Conservation (phyloP, 2,888 invertebrate genomes). For the Philonicus albiceps region DNA sequence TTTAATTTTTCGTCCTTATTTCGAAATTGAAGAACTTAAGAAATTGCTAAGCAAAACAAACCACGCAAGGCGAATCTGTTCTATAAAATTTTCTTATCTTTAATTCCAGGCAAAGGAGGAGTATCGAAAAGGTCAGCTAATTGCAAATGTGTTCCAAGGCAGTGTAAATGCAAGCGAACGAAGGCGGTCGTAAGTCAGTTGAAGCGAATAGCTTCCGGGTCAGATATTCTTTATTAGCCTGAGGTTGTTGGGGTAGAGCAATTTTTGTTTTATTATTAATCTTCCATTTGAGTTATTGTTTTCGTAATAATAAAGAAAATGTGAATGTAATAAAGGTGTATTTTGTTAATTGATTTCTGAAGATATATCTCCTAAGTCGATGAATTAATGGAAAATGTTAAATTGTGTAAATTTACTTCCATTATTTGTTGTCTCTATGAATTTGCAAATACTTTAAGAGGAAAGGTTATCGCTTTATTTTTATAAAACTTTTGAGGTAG, state of each 20-base stretch:
- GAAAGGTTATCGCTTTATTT: not conserved
- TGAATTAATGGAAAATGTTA: not conserved
- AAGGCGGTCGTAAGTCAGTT: slow-evolving; percentile 17
- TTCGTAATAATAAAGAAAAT: not conserved
- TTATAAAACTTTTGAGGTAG: not conserved
- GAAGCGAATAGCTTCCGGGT: not conserved
- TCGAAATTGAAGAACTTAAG: not conserved
- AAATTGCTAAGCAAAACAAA: not conserved
- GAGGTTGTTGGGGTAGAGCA: too few relatives aligned
- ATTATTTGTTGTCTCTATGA: not conserved
- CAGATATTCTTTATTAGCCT: slow-evolving; percentile 43
- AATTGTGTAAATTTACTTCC: not conserved
- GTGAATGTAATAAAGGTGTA: not conserved
- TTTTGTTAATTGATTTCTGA: not conserved
- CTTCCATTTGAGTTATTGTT: not conserved
- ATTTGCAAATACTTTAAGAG: not conserved
- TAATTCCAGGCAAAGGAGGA: slow-evolving; percentile 32
- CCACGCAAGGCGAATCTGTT: not conserved
- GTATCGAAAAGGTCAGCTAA: slow-evolving; percentile 48
- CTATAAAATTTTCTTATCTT: not conserved
- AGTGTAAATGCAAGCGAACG: slow-evolving; percentile 54
- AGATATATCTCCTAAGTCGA: not conserved
- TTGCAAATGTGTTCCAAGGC: slow-evolving; percentile 56
- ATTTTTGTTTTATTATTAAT: not conserved
- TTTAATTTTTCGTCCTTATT: not conserved